Evolutionary conservation across 2,888 invertebrate species (phyloP).

Genomic region (Sinelater perroti): DNA sequence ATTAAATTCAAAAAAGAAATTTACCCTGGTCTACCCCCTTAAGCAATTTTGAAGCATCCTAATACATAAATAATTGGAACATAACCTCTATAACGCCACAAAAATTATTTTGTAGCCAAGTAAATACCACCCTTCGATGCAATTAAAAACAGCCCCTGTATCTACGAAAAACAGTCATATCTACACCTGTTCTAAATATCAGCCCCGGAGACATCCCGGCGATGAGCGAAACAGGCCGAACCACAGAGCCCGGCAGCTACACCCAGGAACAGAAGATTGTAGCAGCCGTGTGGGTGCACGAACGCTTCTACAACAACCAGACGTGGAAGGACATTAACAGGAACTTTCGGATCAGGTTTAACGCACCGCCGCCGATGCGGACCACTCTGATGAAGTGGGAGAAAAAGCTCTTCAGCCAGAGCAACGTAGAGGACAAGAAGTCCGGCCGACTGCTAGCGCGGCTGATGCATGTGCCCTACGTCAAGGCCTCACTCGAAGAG

Average conservation of each 20-base stretch:
- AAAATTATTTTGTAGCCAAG: too few relatives aligned
- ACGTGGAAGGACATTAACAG: conserved; percentile 58
- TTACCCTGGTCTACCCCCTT: too few relatives aligned
- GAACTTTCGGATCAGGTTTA: conserved; percentile 60
- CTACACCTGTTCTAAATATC: conserved; percentile 49
- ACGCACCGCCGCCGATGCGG: conserved; percentile 56
- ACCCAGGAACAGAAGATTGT: conserved; percentile 62
- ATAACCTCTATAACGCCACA: too few relatives aligned
- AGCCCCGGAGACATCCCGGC: conserved; percentile 20
- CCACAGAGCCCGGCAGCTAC: conserved; percentile 44
- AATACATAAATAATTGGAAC: too few relatives aligned
- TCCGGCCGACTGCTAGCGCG: conserved; percentile 57
- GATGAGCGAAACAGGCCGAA: conserved; percentile 39
- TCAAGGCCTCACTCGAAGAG: conserved; percentile 56
- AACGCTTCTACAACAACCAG: conserved; percentile 57
- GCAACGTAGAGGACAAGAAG: conserved; percentile 60
- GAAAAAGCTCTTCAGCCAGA: conserved; percentile 59
- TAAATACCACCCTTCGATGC: too few relatives aligned
- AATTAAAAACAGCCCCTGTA: too few relatives aligned
- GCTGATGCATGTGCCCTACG: conserved; percentile 54
- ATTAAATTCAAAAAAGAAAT: too few relatives aligned
- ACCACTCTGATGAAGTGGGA: conserved; percentile 55
- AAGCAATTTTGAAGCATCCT: too few relatives aligned
- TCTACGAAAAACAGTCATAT: conserved; percentile 34
- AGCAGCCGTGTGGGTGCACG: conserved; percentile 64